These are phyloP conservation scores for Leptoteleia sp. DNA, from an alignment of 1,140 invertebrate genomes.

Conservation along the genomic window DNA sequence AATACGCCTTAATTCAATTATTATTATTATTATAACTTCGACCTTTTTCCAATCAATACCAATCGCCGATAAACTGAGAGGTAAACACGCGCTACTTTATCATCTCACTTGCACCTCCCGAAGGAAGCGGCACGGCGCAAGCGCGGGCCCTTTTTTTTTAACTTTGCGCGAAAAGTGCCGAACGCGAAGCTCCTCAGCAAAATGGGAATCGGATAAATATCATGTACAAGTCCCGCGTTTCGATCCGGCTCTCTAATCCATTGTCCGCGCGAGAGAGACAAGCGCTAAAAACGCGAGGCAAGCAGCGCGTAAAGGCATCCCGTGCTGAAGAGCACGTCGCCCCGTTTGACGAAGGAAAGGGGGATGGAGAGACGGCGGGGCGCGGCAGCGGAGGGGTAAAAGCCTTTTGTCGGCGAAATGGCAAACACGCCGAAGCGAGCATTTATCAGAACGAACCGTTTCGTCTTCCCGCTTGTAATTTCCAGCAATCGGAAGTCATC, in stretches of 20 bases:
- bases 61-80: too few species aligned
- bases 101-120: too few species aligned
- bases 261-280: slow-evolving; percentile 34
- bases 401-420: slow-evolving; percentile 28
- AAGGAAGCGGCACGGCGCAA: neutral
- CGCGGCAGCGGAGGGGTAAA: slow-evolving; percentile 14
- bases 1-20: too few species aligned
- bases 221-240: slow-evolving; percentile 38
- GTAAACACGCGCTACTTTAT: too few species aligned
- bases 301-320: slow-evolving; percentile 34
- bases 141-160: slow-evolving; percentile 13
- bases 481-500: slow-evolving; percentile 74
- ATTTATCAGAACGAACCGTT: slow-evolving; percentile 48
- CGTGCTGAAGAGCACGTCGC: slow-evolving; percentile 23
- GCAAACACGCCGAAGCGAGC: slow-evolving; percentile 29
- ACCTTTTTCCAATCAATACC: too few species aligned
- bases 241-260: slow-evolving; percentile 29
- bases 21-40: too few species aligned
- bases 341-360: slow-evolving; percentile 37
- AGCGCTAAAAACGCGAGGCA: slow-evolving; percentile 33
- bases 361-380: slow-evolving; percentile 10
- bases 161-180: slow-evolving; percentile 20
- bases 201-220: slow-evolving; percentile 52
- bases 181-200: slow-evolving; percentile 28
- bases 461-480: slow-evolving; percentile 66